Base-by-base conservation (phyloP, 2,113 vertebrate species). In the Corythornis cristatus region DNA sequence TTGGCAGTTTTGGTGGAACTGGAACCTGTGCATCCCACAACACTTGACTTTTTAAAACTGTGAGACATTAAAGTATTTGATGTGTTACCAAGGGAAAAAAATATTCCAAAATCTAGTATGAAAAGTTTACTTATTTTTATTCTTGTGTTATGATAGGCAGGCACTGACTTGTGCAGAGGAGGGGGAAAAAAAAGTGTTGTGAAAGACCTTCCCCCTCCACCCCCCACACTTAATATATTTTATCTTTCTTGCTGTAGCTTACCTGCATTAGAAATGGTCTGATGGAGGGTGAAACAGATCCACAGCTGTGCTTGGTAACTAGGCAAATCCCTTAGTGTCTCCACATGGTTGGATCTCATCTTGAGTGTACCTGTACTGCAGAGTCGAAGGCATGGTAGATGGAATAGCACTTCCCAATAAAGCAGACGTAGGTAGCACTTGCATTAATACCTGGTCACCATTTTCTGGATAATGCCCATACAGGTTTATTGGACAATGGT, bases 1-100 rank as follows among this genome's bases (percentile, higher is more conserved):
- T 81, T 81, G 93, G 90, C 57, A 93, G 17, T 64, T 73, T 89
- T 91, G 42, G 60, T 95, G 57, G 51, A 80, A 57, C 91, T 78
- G 75, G 90, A 88, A 82, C 71, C 51, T 46, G 17, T 58, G 70
- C n/a, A 65, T 83, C n/a, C 65, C 48, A 54, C 43, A 35, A 43
- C 23, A 37, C 45, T 58, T 40, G 18, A 20, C 14, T 84, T 11
- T 35, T 25, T 81, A 35, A 53, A 65, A 22, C 42, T 45, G 33
- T 10, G 71, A 71, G 57, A 43, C 3, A 4, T 16, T 21, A 26
- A 86, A 85, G 33, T 68, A 45, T 75, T 60, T 79, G 72, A 56
- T 74, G 68, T 51, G 17, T 75, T 94, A 61, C 48, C 81, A 28
- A 26, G 79, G n/a, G 15, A 50, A 80, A 56, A 56, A 88, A 67